Base-by-base conservation (phyloP, 2,797 vertebrate genomes). In the Cryptoprocta ferox region DNA sequence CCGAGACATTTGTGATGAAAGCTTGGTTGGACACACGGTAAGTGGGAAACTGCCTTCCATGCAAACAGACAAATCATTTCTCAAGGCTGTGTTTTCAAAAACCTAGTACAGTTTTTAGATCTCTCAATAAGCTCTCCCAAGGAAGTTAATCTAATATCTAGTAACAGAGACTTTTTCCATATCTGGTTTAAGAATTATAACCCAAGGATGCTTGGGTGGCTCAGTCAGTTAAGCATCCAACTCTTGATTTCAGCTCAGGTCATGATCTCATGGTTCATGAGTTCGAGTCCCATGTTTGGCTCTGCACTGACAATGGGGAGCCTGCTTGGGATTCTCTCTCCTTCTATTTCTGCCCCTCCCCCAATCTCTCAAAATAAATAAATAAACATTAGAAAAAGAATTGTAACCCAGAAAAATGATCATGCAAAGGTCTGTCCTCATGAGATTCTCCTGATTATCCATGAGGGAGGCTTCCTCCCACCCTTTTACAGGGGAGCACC, bases 81-180 rank as follows among this genome's bases (percentile, higher is more conserved):
- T 73, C 50, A 42, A 39, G 30, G 5, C 65, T 42, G 66, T 79
- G 42, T 85, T 96, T 89, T 68, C 48, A 68, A 79, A 91, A 79
- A 28, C 32, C 28, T 56, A 84, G 26, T 24, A 9, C 0, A 26
- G 68, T 2, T 65, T 88, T 76, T 68, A 88, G 59, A 37, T 12
- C 7, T 15, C 45, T 73, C 37, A 15, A 10, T 56, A 30, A 78
- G 12, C 15, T 89, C 73, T 85, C 53, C 59, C n/a, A 19, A 50
- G 28, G 37, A 85, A 85, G 73, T 75, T 32, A 53, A 53, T 73
- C n/a, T 79, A 30, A 37, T 66, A 26, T 61, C 63, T 39, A 79
- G 12, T 7, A 81, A 28, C 28, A 48, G 59, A 28, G 53, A 26
- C 15, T 24, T 75, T 88, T 93, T 65, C 24, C 9, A 1, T 50